Evolutionary conservation across 2,888 invertebrate species (phyloP), one percentile per base, ranked within the genome.

Genomic region (Temnothorax ravouxi): DNA sequence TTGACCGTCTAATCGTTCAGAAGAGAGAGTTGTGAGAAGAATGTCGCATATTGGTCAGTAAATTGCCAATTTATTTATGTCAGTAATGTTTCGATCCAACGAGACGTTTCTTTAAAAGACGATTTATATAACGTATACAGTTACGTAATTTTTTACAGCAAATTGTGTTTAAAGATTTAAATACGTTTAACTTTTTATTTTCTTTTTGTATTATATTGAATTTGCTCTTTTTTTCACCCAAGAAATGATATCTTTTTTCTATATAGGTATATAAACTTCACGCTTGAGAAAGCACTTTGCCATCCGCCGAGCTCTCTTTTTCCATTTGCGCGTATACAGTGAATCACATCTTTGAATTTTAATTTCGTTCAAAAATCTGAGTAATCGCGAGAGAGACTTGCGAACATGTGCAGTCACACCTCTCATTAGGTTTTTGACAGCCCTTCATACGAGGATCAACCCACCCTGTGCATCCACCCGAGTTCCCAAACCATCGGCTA

Each of bases 391-490:
- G 88, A 88, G 91, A 92, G 91, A 87, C 91, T 85, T 90, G 91
- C 87, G 93, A 94, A 94, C 94, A 95, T 94, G 95, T 95, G 94
- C 93, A 94, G 94, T 95, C 94, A 94, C 94, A 95, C 95, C 95
- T 95, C 95, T 95, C 95, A 94, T 94, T 95, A 95, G 92, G 93
- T 95, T 95, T 95, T 94, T 95, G 94, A 95, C 95, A 95, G 94
- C 94, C 93, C 94, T 94, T 95, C 94, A 93, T 93, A 92, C 92
- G 91, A 91, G 94, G 93, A 94, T 94, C 93, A 93, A 92, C 92
- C 93, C 92, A 92, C 93, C 92, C 93, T 91, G 93, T 93, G 92
- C 92, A 93, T 92, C 92, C 92, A 92, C 91, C 92, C 89, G 87
- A 89, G 90, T 89, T 90, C 90, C 88, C 88, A 86, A 88, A 38